A percentile compares a stretch with the other conserved stretches of the same genome.
phyloP scores from a whole-genome alignment of 2,888 invertebrate species.

The Eilema griseolum region DNA sequence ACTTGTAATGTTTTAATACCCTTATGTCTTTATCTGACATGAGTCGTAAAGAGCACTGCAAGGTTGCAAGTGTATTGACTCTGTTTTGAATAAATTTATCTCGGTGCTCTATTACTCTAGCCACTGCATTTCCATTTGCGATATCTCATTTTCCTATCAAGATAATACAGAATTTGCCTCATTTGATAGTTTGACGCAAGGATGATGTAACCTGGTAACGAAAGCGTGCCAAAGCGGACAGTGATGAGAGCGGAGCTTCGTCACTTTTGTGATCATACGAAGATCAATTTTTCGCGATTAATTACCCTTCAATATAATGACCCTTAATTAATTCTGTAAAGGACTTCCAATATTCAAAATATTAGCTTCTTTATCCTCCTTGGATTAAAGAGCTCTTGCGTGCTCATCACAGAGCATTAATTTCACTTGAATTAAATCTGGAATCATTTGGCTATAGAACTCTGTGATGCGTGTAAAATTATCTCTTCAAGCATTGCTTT shows the following conservation, averaged over 20 bases:
- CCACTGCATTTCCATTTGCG: conserved; percentile 67
- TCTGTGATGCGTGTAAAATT: conserved; percentile 25
- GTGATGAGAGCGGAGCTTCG: conserved; percentile 60
- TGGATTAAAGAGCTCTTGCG: conserved; percentile 28
- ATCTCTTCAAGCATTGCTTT: conserved; percentile 18
- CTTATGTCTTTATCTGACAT: conserved; percentile 84
- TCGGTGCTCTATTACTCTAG: conserved; percentile 76
- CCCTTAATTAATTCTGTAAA: conserved; percentile 28
- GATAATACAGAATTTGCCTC: conserved; percentile 67
- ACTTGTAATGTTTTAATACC: conserved; percentile 79
- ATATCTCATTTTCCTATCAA: conserved; percentile 57
- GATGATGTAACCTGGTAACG: conserved; percentile 76
- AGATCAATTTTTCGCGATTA: conserved; percentile 36
- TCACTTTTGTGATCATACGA: conserved; percentile 47
- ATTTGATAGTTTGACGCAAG: conserved; percentile 76
- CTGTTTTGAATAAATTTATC: conserved; percentile 82
- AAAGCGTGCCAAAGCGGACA: conserved; percentile 74
- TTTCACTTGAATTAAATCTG: conserved; percentile 27
- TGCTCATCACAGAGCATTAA: conserved; percentile 27
- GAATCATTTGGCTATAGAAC: conserved; percentile 25
- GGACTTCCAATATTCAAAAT: conserved; percentile 37
- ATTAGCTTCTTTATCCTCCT: conserved; percentile 29
- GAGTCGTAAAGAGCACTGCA: conserved; percentile 83
- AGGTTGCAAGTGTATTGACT: conserved; percentile 86
- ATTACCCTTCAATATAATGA: conserved; percentile 27